These are phyloP conservation scores for Ciconia stormi DNA, from an alignment of 2,113 vertebrate genomes.

Conservation along the genomic window DNA sequence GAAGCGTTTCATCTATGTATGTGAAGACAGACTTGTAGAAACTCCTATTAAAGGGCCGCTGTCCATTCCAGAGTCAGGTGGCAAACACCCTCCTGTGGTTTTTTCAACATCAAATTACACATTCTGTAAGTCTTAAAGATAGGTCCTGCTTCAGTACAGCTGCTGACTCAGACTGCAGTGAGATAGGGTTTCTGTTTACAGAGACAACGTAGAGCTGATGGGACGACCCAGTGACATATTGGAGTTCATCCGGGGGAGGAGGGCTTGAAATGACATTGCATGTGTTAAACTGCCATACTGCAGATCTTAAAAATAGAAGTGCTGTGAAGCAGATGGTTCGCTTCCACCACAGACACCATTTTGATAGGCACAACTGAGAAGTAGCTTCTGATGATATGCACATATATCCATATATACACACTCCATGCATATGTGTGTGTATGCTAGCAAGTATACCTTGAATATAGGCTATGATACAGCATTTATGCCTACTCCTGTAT, in stretches of 20 bases:
- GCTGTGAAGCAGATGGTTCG: conserved; percentile 43
- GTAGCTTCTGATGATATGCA: background rate
- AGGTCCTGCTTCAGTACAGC: conserved; percentile 40
- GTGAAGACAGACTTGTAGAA: background rate
- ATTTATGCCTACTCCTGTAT: background rate
- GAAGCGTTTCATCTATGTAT: background rate
- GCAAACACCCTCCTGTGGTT: conserved; percentile 19
- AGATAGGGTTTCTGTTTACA: conserved; percentile 64
- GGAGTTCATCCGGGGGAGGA: conserved; percentile 35
- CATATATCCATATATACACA: background rate
- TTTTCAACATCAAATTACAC: conserved; percentile 49
- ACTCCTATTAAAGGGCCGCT: background rate
- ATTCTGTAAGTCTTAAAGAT: conserved; percentile 34
- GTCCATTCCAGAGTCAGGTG: conserved; percentile 59
- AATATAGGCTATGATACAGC: background rate
- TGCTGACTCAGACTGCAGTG: conserved; percentile 67
- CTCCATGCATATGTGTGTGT: background rate
- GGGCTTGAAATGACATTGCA: conserved; percentile 7
- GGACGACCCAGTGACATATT: conserved; percentile 57
- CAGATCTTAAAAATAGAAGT: conserved; percentile 49
- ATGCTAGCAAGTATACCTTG: background rate
- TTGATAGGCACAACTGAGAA: conserved; percentile 55
- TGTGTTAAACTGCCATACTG: conserved; percentile 31
- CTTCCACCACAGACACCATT: conserved; percentile 48
- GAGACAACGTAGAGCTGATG: conserved; percentile 35